A percentile compares a stretch with the other conserved stretches of the same genome.
phyloP scores from a whole-genome alignment of 2,888 invertebrate genomes.

The Drosophila barbarae region DNA sequence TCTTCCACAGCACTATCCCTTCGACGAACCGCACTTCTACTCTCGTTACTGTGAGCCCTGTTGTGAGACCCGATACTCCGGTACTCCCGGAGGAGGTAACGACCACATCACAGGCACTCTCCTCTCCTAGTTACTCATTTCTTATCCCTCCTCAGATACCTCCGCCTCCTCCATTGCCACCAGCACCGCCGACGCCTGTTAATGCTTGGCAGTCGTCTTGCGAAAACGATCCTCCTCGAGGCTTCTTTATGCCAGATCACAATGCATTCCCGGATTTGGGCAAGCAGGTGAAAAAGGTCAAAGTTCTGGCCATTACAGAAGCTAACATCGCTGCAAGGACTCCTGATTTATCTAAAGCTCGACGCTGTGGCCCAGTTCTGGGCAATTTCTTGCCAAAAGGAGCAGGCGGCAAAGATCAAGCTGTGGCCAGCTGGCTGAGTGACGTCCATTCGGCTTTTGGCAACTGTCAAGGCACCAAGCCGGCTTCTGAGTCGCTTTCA shows the following conservation, averaged over 20 bases:
- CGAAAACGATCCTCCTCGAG: background rate
- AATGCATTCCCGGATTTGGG: constrained; percentile 19
- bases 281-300: background rate
- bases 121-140: background rate
- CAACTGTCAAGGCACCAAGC: background rate
- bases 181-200: background rate
- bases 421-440: constrained; percentile 47
- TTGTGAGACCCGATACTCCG: constrained; percentile 6
- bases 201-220: constrained; percentile 1
- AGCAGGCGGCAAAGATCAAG: constrained; percentile 12
- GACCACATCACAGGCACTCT: background rate
- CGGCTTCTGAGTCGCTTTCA: background rate
- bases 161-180: background rate
- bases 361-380: constrained; percentile 8
- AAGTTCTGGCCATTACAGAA: background rate
- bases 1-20: constrained; percentile 2
- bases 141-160: background rate
- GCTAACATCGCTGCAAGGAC: background rate
- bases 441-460: constrained; percentile 19
- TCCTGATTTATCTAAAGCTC: background rate
- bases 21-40: background rate
- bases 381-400: background rate
- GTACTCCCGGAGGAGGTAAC: background rate
- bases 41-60: constrained; percentile 14
- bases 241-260: background rate